Conservation (phyloP, 2,888 invertebrate species). For the Lasioglossum figueresi region DNA sequence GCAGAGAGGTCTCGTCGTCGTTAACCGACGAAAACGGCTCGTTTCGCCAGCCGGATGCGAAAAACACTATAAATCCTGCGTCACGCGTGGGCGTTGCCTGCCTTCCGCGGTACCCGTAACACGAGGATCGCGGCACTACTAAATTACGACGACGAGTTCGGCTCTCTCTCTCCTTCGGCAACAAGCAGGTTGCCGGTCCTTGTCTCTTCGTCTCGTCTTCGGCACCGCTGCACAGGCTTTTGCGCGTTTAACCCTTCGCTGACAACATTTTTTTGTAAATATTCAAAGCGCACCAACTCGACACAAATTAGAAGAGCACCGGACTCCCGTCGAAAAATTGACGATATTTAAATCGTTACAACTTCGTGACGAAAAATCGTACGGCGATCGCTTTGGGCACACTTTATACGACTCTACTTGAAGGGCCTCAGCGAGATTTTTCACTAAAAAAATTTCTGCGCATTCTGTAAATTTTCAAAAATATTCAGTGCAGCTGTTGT, state of each 20-base stretch:
- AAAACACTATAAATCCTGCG: constrained; percentile 75
- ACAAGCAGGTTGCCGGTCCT: constrained; percentile 60
- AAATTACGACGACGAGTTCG: constrained; percentile 75
- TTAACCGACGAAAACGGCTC: constrained; percentile 46
- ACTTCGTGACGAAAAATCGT: neutral
- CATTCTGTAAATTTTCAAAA: neutral
- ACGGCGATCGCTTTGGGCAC: too few relatives aligned
- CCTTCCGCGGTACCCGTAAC: constrained; percentile 63
- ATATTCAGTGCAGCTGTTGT: neutral
- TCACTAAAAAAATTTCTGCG: too few relatives aligned
- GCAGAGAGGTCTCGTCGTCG: constrained; percentile 21
- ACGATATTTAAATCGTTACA: neutral
- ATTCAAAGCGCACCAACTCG: accelerated
- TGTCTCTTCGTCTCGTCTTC: constrained; percentile 62
- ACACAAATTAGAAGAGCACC: accelerated
- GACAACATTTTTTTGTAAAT: neutral
- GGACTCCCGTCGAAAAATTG: neutral
- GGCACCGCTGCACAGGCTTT: constrained; percentile 55
- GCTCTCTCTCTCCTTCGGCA: constrained; percentile 65
- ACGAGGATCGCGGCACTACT: constrained; percentile 65
- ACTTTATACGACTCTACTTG: too few relatives aligned
- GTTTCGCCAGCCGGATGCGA: constrained; percentile 63
- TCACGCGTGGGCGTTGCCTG: constrained; percentile 71
- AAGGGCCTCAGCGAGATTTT: too few relatives aligned
- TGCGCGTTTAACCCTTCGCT: constrained; percentile 43